Base-by-base conservation (phyloP, 2,113 vertebrate genomes). In the Orycteropus afer region DNA sequence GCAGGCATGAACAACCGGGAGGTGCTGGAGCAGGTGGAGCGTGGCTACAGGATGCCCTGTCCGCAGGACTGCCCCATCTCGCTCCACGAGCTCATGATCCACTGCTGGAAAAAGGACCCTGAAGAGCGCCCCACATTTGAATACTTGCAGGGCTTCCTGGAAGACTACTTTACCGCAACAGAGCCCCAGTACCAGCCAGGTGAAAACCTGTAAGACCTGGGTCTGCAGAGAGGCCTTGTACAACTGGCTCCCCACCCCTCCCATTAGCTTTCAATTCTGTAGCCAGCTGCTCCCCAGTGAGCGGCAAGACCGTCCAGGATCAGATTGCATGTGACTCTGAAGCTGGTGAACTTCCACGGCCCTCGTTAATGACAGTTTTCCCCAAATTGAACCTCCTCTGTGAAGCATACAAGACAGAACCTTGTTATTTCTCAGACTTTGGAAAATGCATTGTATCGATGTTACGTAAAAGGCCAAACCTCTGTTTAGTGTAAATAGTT, bases 91-190 rank as follows among this genome's bases (percentile, higher is more conserved):
- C 99, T 99, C 77, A 99, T 99, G 99, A 98, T 99, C 94, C 99
- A 99, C 98, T 99, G 99, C 99, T 99, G 99, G 99, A 99, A 99
- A 98, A 99, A 99, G 98, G 99, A 99, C 93, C 99, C 99, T 0
- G 99, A 99, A 96, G 99, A 99, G 83, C 98, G 99, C 86, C 99
- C 99, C 89, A 99, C 99, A 92, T 99, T 99, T 2, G 99, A 99
- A 96, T 99, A 99, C 97, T 98, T 99, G 97, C 99, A 99, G 98
- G 99, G 99, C 98, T 99, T 99, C 98, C 98, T 99, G 97, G 99
- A 99, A 98, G 99, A 99, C 98, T 99, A 99, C 99, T 99, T 99
- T 98, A 99, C 99, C 13, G 99, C 99, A 92, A 99, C 99, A 53
- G 99, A 99, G 98, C 99, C 99, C 97, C 99, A 99, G 98, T 99